Evolutionary conservation across 2,888 invertebrate species (phyloP), one percentile per base, ranked within the genome.

Genomic region (Tenthredo scrophulariae): DNA sequence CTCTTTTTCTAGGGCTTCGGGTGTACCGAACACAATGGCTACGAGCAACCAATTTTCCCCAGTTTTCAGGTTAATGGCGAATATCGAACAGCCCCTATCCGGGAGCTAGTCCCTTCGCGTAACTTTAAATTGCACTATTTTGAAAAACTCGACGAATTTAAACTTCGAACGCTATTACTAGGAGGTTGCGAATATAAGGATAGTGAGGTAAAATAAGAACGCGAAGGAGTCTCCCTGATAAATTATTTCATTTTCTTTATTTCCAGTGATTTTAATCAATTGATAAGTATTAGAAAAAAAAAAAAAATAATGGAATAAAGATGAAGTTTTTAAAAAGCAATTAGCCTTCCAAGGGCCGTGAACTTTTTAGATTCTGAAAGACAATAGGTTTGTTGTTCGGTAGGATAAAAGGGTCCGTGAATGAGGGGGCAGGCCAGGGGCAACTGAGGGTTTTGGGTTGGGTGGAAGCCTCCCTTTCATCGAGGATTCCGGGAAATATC

Each of bases 331-430:
- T 70, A 65, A 83, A 82, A 72, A 70, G 85, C 72, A 85, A 85
- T 85, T 85, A 85, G 82, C 72, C 65, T 26, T 67, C 70, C 33
- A 58, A 85, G 72, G 54, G 22, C 82, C 85, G 80, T 70, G 82
- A 85, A 82, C 82, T 85, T 43, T 65, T 58, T 18, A 80, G 67
- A 80, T 72, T 50, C 70, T 58, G 79, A 46, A 37, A 80, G 72
- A 85, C 85, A 85, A 85, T 80, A 40, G 82, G 58, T 29, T 85
- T 85, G 85, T 85, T 72, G 82, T 80, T 82, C 9, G 85, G 72
- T 82, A 50, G 70, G 37, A 85, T 85, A 82, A 85, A 82, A 72
- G 72, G 46, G 83, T 77, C 54, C 29, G 2, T 83, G 83, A 83
- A 83, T 83, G 70, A 26, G 43, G 70, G 46, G 54, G 46, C 46